A percentile compares a stretch with the other conserved stretches of the same genome.
Conservation (phyloP, 53 echinoderm and acorn worm species). For the Patiria pectinifera region DNA sequence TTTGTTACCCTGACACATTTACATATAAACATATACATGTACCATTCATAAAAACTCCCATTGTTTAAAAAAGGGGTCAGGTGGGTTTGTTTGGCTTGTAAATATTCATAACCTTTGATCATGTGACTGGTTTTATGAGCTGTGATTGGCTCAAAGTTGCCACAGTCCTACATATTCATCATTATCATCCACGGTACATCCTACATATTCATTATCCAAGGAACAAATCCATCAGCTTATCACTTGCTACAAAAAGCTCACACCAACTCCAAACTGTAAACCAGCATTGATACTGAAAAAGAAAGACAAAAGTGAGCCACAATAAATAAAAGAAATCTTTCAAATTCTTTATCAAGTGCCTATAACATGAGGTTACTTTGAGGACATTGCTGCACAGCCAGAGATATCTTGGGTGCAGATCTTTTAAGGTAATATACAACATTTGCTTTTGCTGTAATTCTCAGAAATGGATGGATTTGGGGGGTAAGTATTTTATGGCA, state of each 20-base stretch:
- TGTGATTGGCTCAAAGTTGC: background rate
- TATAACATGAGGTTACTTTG: no score
- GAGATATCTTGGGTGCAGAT: no score
- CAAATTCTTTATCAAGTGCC: no score
- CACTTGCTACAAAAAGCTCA: constrained; percentile 69
- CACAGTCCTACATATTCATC: background rate
- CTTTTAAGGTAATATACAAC: no score
- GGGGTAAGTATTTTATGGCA: no score
- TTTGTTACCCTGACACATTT: background rate
- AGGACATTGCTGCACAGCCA: no score
- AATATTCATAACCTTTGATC: background rate
- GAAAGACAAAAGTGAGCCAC: background rate
- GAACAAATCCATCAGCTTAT: no score
- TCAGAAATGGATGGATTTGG: no score
- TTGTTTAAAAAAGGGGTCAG: background rate
- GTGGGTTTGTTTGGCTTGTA: background rate
- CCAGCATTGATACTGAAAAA: constrained; percentile 69
- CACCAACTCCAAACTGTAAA: constrained; percentile 82
- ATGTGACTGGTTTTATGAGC: background rate
- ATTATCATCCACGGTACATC: background rate
- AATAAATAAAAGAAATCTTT: no score
- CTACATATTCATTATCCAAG: background rate
- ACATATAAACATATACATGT: background rate
- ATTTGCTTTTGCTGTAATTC: no score
- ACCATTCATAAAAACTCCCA: no score